phyloP scores from a whole-genome alignment of 2,113 vertebrate genomes.

The Zapus hudsonius region DNA sequence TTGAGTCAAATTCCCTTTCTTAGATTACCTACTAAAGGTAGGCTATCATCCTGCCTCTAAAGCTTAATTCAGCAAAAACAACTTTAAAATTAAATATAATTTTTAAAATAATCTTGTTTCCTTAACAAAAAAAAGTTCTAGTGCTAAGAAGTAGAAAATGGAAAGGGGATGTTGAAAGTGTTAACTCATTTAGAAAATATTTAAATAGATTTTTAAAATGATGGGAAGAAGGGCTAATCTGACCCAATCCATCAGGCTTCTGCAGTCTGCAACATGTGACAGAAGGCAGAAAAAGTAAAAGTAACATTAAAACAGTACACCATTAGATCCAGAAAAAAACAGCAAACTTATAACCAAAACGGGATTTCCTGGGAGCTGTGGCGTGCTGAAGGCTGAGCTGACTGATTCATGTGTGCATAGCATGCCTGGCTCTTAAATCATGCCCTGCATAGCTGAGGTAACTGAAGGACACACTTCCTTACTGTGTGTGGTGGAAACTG shows the following conservation, averaged over 20 bases:
- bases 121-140: slow-evolving; percentile 10
- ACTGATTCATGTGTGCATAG: background rate
- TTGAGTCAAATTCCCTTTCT: slow-evolving; percentile 3
- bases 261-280: background rate
- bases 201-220: background rate
- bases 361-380: too few relatives aligned
- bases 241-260: background rate
- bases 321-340: background rate
- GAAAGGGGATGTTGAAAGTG: background rate
- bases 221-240: background rate
- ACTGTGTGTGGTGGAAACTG: background rate
- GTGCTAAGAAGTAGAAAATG: background rate
- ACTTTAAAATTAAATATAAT: background rate
- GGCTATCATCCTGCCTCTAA: background rate
- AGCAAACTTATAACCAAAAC: background rate
- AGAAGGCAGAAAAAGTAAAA: background rate
- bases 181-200: slow-evolving; percentile 15
- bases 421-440: background rate
- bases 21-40: background rate
- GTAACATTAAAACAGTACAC: background rate
- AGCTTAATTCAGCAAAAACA: background rate
- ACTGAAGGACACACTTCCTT: background rate
- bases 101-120: background rate
- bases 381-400: background rate
- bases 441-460: background rate